Evolutionary conservation across 2,888 invertebrate species (phyloP), one percentile per base, ranked within the genome.

Genomic region (Drosophila nigricruria): DNA sequence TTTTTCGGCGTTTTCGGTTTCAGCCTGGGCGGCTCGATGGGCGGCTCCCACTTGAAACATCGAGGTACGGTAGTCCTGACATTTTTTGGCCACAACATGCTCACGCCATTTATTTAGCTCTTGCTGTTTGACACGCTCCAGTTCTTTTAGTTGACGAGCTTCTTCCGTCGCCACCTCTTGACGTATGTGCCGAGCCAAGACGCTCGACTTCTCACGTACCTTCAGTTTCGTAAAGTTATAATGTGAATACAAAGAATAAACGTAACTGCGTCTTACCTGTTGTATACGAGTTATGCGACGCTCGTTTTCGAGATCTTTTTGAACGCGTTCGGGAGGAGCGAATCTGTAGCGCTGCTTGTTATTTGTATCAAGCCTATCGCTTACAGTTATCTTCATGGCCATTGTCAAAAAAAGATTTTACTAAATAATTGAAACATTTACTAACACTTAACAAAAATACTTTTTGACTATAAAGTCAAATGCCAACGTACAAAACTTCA

Each of bases 131-230:
- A 93, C 93, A 64, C 93, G 92, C 75, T 94, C 93, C 32, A 94
- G 90, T 70, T 93, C 93, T 34, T 92, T 91, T 32, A 94, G 78
- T 79, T 94, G 94, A 30, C 93, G 93, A 50, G 92, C 91, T 70
- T 94, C 93, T 73, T 94, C 94, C 40, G 92, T 92, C 40, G 93
- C 93, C 0, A 94, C 94, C 77, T 94, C 93, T 64, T 94, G 93
- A 0, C 95, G 92, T 58, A 93, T 87, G 45, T 91, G 81, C 45
- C 93, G 93, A 1, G 95, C 95, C 74, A 95, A 93, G 75, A 94
- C 94, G 81, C 94, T 95, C 0, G 95, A 95, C 81, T 95, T 94
- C 75, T 95, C 94, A 27, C 95, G 93, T 38, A 95, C 95, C 95
- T 95, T 95, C 68, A 36, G 27, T 58, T 69, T 59, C 53, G 66